Percentiles rank a stretch among this genome's conserved stretches.
These are phyloP conservation scores for Aspidoscelis tigris DNA, from an alignment of 2,113 vertebrate species.

Conservation along the genomic window DNA sequence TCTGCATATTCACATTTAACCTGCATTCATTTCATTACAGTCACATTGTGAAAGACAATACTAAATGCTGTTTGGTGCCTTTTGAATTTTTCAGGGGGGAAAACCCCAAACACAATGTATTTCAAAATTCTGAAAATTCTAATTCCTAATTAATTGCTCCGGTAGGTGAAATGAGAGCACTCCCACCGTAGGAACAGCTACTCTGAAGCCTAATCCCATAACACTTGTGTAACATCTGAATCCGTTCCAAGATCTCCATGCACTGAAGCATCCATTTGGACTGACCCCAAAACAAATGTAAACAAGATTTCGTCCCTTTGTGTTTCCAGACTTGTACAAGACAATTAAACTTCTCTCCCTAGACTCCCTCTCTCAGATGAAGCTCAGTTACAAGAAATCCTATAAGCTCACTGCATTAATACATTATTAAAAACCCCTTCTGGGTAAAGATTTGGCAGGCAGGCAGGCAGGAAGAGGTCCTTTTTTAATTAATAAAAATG, in stretches of 20 bases:
- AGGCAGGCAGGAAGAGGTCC: background rate
- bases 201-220: no score
- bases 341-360: background rate
- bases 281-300: no score
- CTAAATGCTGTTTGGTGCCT: no score
- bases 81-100: no score
- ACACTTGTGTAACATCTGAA: background rate
- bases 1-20: no score
- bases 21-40: no score
- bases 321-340: background rate
- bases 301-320: background rate
- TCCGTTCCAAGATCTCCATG: background rate
- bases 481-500: slow-evolving; percentile 45
- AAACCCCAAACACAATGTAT: no score
- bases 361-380: slow-evolving; percentile 19
- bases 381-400: slow-evolving; percentile 62
- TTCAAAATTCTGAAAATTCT: no score
- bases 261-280: background rate
- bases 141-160: no score
- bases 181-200: background rate
- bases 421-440: slow-evolving; percentile 53
- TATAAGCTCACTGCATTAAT: slow-evolving; percentile 59
- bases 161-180: no score
- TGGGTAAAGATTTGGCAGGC: slow-evolving; percentile 40
- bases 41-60: no score